These are phyloP conservation scores for Onychomys torridus DNA, from an alignment of 2,797 vertebrate genomes.

Conservation along the genomic window DNA sequence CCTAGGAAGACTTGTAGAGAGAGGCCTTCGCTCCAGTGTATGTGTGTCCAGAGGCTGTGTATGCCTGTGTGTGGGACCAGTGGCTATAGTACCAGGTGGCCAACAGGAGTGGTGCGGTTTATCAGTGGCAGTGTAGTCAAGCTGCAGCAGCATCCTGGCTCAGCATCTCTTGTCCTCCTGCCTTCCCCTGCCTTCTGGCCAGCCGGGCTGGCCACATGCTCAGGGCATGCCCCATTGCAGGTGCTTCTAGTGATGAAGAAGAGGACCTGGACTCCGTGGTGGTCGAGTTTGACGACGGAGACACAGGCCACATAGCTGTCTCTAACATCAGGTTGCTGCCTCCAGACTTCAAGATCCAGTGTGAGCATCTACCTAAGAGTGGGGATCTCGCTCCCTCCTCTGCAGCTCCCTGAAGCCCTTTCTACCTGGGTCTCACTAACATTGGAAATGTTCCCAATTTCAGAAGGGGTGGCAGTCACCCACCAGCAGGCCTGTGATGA, in stretches of 20 bases:
- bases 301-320: slow-evolving; percentile 95
- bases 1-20: rapidly evolving
- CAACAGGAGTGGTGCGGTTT: background rate
- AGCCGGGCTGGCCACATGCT: rapidly evolving
- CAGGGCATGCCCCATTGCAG: slow-evolving; percentile 53
- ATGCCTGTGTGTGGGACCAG: background rate
- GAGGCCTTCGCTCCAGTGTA: background rate
- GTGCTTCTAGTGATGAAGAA: slow-evolving; percentile 90
- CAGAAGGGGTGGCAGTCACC: too few species aligned
- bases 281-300: slow-evolving; percentile 98
- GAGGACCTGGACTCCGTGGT: slow-evolving; percentile 92
- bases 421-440: background rate
- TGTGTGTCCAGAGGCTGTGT: background rate
- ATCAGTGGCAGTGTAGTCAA: background rate
- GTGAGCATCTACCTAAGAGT: slow-evolving; percentile 87
- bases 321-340: slow-evolving; percentile 96
- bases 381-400: background rate
- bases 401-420: background rate
- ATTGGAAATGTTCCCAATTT: background rate
- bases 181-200: too few species aligned
- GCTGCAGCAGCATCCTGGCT: background rate
- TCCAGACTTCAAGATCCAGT: slow-evolving; percentile 96
- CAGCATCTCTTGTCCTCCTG: background rate
- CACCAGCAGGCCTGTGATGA: background rate
- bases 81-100: background rate